A percentile compares a stretch with the other conserved stretches of the same genome.
These are phyloP conservation scores for Orthosia gracilis DNA, from an alignment of 2,888 invertebrate genomes.

Conservation along the genomic window DNA sequence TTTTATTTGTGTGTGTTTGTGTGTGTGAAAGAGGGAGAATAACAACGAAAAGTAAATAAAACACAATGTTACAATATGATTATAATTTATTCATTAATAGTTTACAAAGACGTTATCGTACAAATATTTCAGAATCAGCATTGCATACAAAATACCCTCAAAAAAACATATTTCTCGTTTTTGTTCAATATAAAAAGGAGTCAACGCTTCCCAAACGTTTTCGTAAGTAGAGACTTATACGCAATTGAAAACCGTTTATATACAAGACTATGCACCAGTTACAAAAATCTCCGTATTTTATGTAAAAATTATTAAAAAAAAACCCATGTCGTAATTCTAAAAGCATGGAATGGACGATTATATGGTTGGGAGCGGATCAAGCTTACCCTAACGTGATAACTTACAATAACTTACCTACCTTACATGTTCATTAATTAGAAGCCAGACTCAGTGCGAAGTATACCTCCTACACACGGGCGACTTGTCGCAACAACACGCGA, in stretches of 20 bases:
- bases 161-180: conserved; percentile 65
- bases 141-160: conserved; percentile 68
- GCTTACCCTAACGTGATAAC: conserved; percentile 79
- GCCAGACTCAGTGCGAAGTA: conserved; percentile 78
- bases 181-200: conserved; percentile 76
- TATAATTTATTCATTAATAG: conserved; percentile 91
- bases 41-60: conserved; percentile 73
- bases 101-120: conserved; percentile 91
- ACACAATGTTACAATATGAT: conserved; percentile 86
- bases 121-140: conserved; percentile 85
- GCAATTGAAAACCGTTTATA: conserved; percentile 76
- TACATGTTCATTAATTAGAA: conserved; percentile 75
- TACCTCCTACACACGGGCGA: conserved; percentile 49
- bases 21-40: background rate
- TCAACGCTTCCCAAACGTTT: conserved; percentile 68
- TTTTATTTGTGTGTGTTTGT: background rate
- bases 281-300: conserved; percentile 67
- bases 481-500: conserved; percentile 21
- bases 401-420: conserved; percentile 85
- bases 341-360: conserved; percentile 84
- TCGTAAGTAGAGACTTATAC: conserved; percentile 73
- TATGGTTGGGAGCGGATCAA: conserved; percentile 77
- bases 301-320: conserved; percentile 69
- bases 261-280: conserved; percentile 83
- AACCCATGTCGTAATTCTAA: conserved; percentile 70